Base-by-base conservation (phyloP, 2,888 invertebrate species). In the Cantharis rustica region DNA sequence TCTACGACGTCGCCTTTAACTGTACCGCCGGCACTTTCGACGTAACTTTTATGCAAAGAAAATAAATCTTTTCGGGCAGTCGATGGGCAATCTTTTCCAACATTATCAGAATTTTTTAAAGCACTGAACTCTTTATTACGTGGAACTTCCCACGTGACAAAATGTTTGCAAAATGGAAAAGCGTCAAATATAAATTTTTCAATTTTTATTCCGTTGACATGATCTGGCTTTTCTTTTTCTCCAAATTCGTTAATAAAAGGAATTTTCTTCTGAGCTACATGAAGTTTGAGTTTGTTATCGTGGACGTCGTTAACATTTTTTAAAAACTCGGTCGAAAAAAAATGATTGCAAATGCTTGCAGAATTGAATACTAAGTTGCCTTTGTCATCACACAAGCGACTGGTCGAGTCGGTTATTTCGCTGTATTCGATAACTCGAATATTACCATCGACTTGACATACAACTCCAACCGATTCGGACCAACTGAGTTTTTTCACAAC, bases 151-250 rank as follows among this genome's bases (percentile, higher is more conserved):
- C 98, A 95, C 9, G 96, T 96, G 10, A 95, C 96, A 85, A 99
- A 96, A 83, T 94, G 94, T 80, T 95, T 92, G 0, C 98, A 93
- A 88, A 96, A 97, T 84, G 95, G 95, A 86, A 99, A 99, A 0
- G 99, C 98, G 88, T 99, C 99, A 87, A 99, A 99, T 10, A 99
- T 96, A 87, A 99, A 99, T 88, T 99, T 99, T 86, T 99, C 99
- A 89, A 99, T 95, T 90, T 99, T 99, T 80, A 99, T 96, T 10
- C 99, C 99, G 84, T 99, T 99, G 0, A 97, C 94, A 79, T 92
- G 91, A 0, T 92, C 91, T 0, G 99, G 98, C 79, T 92, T 93
- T 61, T 93, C 90, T 68, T 92, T 90, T 16, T 92, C 89, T 3
- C 96, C 96, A 10, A 91, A 90, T 1, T 90, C 90, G 85, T 96